A percentile compares a stretch with the other conserved stretches of the same genome.
Conservation (phyloP, 2,113 vertebrate species). For the Lepisosteus osseus region DNA sequence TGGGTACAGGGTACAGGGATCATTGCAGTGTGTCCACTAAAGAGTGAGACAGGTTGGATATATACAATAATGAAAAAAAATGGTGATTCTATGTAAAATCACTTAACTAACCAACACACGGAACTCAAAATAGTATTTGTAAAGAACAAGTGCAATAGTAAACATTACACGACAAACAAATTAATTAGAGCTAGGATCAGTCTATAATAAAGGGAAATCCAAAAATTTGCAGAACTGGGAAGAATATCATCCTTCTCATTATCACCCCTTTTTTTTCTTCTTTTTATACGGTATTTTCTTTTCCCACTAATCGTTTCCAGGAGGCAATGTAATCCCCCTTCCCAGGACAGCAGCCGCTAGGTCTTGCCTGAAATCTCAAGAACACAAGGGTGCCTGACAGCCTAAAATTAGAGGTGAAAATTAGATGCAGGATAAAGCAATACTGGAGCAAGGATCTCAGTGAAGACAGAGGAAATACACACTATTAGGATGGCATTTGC, state of each 20-base stretch:
- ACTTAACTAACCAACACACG: too few relatives aligned
- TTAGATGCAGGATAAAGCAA: background rate
- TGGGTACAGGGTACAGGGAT: too few relatives aligned
- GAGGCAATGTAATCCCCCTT: background rate
- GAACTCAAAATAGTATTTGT: too few relatives aligned
- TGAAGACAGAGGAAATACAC: background rate
- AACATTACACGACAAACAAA: too few relatives aligned
- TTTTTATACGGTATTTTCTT: background rate
- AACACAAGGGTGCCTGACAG: constrained; percentile 3
- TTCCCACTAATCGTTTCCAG: background rate
- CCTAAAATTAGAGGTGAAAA: constrained; percentile 15
- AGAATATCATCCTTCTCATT: background rate
- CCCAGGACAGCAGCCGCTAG: background rate
- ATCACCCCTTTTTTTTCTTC: background rate
- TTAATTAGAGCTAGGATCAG: too few relatives aligned
- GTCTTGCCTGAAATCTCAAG: background rate
- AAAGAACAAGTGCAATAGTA: too few relatives aligned
- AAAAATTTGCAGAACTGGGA: too few relatives aligned
- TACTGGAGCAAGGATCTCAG: background rate
- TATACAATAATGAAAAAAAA: too few relatives aligned
- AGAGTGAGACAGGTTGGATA: too few relatives aligned
- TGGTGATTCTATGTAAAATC: too few relatives aligned
- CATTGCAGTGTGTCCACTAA: too few relatives aligned
- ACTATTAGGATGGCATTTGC: background rate
- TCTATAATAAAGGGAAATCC: too few relatives aligned